phyloP scores from a whole-genome alignment of 2,888 invertebrate genomes.

The Ophonus ardosiacus region DNA sequence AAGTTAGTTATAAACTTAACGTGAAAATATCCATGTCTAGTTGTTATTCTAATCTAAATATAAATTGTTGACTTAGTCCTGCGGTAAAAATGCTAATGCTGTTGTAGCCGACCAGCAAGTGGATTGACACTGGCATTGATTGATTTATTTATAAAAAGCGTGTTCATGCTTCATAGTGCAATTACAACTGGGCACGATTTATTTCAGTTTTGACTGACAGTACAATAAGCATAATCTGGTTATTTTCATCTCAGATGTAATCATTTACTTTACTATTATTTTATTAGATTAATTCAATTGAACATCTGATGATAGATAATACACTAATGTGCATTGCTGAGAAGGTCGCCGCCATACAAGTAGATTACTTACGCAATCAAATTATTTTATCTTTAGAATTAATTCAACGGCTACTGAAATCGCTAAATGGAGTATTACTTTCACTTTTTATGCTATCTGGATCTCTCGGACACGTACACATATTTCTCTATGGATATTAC shows the following conservation, averaged over 20 bases:
- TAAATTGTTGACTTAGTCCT: background rate
- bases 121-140: slow-evolving; percentile 46
- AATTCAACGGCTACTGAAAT: slow-evolving; percentile 34
- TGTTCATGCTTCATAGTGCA: slow-evolving; percentile 20
- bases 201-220: slow-evolving; percentile 41
- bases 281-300: slow-evolving; percentile 43
- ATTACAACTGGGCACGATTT: slow-evolving; percentile 21
- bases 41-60: slow-evolving; percentile 17
- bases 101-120: background rate
- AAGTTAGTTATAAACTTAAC: no score
- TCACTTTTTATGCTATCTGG: slow-evolving; percentile 41
- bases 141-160: slow-evolving; percentile 45
- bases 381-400: slow-evolving; percentile 38
- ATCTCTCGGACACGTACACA: slow-evolving; percentile 9
- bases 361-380: slow-evolving; percentile 5
- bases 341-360: background rate
- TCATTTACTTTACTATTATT: slow-evolving; percentile 48
- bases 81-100: background rate
- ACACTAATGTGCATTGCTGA: slow-evolving; percentile 7
- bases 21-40: background rate
- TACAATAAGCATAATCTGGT: slow-evolving; percentile 34
- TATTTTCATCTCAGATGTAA: slow-evolving; percentile 19
- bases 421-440: slow-evolving; percentile 28
- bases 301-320: slow-evolving; percentile 33
- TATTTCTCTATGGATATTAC: slow-evolving; percentile 24